These are phyloP conservation scores for Tiliqua scincoides DNA, from an alignment of 2,113 vertebrate genomes.

Conservation along the genomic window DNA sequence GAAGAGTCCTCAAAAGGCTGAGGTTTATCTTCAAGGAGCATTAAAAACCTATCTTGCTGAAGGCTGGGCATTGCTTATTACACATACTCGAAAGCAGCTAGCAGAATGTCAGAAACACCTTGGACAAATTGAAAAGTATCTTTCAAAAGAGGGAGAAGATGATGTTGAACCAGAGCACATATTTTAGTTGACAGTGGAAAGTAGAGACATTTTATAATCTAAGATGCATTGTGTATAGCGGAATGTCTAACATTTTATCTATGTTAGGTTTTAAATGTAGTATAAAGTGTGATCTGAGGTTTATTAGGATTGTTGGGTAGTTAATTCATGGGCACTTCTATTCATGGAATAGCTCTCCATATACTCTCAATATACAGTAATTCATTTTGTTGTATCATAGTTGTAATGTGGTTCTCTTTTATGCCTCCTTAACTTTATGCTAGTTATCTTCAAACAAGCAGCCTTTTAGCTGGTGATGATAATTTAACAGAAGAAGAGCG, in stretches of 20 bases:
- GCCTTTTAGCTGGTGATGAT: constrained; percentile 88
- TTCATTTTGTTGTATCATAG: background rate
- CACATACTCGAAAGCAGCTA: constrained; percentile 93
- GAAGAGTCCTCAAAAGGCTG: constrained; percentile 88
- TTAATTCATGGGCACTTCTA: background rate
- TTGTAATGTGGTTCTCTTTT: background rate
- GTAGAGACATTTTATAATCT: background rate
- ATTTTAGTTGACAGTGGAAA: background rate
- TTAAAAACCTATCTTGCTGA: constrained; percentile 91
- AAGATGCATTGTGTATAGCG: background rate
- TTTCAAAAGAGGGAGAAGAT: constrained; percentile 58
- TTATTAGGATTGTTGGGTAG: background rate
- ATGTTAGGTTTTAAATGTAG: background rate
- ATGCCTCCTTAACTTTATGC: constrained; percentile 76
- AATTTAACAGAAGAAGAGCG: constrained; percentile 87
- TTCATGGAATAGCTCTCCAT: too few relatives aligned
- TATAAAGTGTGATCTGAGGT: background rate
- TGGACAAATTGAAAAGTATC: constrained; percentile 92
- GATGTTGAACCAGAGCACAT: background rate
- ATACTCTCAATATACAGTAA: too few relatives aligned
- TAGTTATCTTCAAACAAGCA: constrained; percentile 95
- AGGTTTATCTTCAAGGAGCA: constrained; percentile 89
- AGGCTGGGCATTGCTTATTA: constrained; percentile 91
- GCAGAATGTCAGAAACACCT: constrained; percentile 94
- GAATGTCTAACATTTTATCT: too few relatives aligned